Base-by-base conservation (phyloP, 2,113 vertebrate genomes). In the Calyptommatus sinebrachiatus region DNA sequence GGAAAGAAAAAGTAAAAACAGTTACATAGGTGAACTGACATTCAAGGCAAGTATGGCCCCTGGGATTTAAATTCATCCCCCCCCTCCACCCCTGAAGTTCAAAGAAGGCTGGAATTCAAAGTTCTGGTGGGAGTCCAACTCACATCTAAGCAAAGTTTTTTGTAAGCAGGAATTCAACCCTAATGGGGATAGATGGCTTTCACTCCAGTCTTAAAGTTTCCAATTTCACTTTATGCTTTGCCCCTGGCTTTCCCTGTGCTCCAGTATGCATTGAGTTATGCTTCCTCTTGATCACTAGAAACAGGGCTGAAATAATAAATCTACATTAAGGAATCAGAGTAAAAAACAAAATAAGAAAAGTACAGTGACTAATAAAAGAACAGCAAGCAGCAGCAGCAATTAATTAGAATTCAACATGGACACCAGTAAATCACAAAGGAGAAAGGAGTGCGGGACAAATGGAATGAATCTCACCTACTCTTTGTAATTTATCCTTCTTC, bases 311-410 rank as follows among this genome's bases (percentile, higher is more conserved):
- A 89, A 80, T 48, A 84, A 86, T 75, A 85, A 69, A 69, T 77
- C 53, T 83, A 71, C 61, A 35, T 86, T 90, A 80, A 80, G 71
- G 83, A 82, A 83, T 83, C 80, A 85, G 81, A 84, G 82, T 91
- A 89, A 61, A 18, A n/a, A 71, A 71, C 20, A 78, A 84, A 29
- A 61, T 20, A 28, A 12, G 69, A 83, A 48, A 71, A 85, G 85
- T 83, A 84, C 11, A 7, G 81, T 74, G 5, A 80, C 65, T 91
- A 88, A 89, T 90, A 91, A 94, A 92, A 92, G 91, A 93, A 88
- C 81, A 68, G 67, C 74, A 41, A 75, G 20, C 41, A 84, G 26
- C n/a, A 85, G 75, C 72, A 20, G 18, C 86, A 76, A 83, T 89
- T 91, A 91, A 91, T 88, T 83, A 86, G 80, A 84, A 86, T 63